These are phyloP conservation scores for Oxyruncus cristatus DNA, from an alignment of 2,113 vertebrate genomes.

Conservation along the genomic window DNA sequence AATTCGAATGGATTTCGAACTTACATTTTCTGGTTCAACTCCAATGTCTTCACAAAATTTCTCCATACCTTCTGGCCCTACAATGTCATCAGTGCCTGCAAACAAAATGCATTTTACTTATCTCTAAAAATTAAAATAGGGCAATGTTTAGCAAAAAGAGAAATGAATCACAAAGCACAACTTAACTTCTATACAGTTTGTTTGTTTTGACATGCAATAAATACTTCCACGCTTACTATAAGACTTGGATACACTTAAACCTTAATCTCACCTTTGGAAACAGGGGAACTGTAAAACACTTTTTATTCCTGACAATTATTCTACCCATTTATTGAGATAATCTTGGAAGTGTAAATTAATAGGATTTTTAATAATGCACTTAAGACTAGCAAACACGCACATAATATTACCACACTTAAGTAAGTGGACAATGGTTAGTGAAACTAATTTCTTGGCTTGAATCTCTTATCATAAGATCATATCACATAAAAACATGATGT, in stretches of 20 bases:
- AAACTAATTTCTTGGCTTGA: background rate
- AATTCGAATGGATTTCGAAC: slow-evolving; percentile 35
- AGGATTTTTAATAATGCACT: background rate
- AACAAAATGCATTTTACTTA: background rate
- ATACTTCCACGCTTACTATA: background rate
- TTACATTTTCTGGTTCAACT: slow-evolving; percentile 98
- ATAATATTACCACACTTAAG: background rate
- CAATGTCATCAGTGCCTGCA: slow-evolving; percentile 90
- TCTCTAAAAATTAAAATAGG: background rate
- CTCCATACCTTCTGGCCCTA: slow-evolving; percentile 98
- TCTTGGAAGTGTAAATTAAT: background rate
- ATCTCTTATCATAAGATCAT: background rate
- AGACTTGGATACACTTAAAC: background rate
- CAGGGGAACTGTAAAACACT: background rate
- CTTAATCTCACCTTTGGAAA: background rate
- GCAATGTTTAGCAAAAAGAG: background rate
- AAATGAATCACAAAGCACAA: background rate
- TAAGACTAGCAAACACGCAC: background rate
- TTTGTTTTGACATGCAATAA: background rate
- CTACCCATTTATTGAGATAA: background rate
- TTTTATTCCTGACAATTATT: background rate
- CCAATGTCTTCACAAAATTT: slow-evolving; percentile 99
- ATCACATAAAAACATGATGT: background rate
- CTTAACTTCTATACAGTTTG: background rate
- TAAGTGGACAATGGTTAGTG: background rate